Evolutionary conservation across 1,140 invertebrate species (phyloP).

Genomic region (Lepidotrigona ventralis): DNA sequence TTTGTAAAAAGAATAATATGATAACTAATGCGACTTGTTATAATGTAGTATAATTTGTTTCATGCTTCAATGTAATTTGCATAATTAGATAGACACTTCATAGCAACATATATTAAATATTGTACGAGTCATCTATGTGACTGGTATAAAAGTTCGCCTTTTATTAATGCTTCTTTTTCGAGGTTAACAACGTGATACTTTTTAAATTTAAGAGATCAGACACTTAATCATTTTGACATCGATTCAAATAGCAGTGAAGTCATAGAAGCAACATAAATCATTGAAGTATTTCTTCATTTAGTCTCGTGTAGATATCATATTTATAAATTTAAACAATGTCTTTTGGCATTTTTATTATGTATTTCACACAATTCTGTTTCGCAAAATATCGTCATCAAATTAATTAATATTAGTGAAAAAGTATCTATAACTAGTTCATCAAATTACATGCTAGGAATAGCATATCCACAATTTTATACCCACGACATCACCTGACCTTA

Average conservation of each 20-base stretch:
- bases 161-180: neutral
- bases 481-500: too few species aligned
- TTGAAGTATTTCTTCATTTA: neutral
- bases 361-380: too few species aligned
- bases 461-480: neutral
- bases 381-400: too few species aligned
- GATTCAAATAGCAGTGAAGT: neutral
- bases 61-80: constrained; percentile 30
- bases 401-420: neutral
- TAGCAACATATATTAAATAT: neutral
- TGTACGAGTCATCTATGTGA: neutral
- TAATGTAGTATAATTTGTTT: constrained; percentile 22
- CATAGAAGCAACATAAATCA: neutral
- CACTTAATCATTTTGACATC: neutral
- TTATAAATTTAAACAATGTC: neutral
- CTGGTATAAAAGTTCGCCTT: neutral
- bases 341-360: neutral
- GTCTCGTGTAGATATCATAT: neutral
- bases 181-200: neutral
- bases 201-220: neutral
- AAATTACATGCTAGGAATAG: too few species aligned
- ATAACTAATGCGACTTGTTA: neutral
- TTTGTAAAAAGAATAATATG: neutral
- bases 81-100: constrained; percentile 45
- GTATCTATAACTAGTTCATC: too few species aligned